Evolutionary conservation across 2,113 vertebrate species (phyloP).

Genomic region (Bubo scandiacus): DNA sequence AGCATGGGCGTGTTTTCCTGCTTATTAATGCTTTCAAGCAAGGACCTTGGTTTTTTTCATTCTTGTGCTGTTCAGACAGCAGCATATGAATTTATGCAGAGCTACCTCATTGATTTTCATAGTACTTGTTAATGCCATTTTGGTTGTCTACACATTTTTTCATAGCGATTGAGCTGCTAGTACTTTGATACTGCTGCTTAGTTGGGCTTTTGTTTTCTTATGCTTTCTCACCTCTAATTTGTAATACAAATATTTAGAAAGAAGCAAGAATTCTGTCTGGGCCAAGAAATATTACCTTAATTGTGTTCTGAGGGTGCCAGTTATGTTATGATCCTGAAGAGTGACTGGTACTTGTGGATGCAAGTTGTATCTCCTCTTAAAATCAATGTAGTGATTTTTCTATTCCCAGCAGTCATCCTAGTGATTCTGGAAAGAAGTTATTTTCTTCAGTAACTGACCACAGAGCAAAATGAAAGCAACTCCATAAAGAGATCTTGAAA

Average conservation of each 20-base stretch:
- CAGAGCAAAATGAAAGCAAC: neutral
- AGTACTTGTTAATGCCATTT: neutral
- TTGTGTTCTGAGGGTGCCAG: neutral
- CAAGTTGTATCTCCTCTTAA: neutral
- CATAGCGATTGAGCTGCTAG: neutral
- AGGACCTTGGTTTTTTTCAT: neutral
- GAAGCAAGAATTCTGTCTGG: neutral
- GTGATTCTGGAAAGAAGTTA: neutral
- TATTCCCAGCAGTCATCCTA: neutral
- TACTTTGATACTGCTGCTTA: neutral
- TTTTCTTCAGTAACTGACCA: neutral
- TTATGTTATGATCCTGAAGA: neutral
- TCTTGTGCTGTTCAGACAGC: neutral
- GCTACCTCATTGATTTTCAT: slow-evolving; percentile 20
- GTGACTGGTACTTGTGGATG: neutral
- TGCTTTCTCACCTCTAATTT: neutral
- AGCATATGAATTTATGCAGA: slow-evolving; percentile 21
- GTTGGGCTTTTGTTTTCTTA: neutral
- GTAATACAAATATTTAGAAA: neutral
- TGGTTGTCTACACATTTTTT: neutral
- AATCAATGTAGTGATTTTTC: neutral
- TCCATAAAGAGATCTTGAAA: neutral
- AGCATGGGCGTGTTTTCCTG: neutral
- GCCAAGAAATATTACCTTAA: neutral
- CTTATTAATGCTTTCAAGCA: neutral